Evolutionary conservation across 2,797 vertebrate species (phyloP), one percentile per base, ranked within the genome.

Genomic region (Melanotaenia trifasciata): DNA sequence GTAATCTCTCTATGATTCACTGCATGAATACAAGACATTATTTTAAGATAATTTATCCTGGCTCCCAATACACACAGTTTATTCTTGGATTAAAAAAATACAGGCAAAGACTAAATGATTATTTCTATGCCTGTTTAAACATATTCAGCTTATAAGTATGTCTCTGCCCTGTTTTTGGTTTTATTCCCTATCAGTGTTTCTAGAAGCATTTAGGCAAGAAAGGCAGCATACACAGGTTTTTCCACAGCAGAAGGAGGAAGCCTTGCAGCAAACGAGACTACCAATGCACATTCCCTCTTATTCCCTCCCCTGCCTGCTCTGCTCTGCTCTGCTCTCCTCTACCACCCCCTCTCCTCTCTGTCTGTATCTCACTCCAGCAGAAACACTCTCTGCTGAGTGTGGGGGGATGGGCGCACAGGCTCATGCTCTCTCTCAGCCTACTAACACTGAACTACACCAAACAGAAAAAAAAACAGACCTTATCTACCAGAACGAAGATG

Each of bases 351-450:
- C 87, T 83, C 75, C 90, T 84, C 92, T 76, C 90, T 89, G 90
- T 90, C 90, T 93, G 90, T 93, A 90, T 93, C 92, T 92, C 90
- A 89, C 91, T 92, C 91, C 90, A 81, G 93, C 93, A 94, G 94
- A 93, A 93, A 91, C 93, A 89, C 93, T 94, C 88, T 94, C 91
- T 91, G 86, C 91, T 91, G 89, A 79, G 87, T 84, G 88, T 94
- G 95, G 95, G 95, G 91, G 95, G 94, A 96, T 94, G 95, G 95
- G 88, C 89, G 85, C 87, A 14, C 87, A 86, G 73, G 87, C 90
- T 83, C 77, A 80, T 85, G 77, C 88, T 75, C 89, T 43, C 67
- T 62, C 83, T 78, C 90, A 65, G 76, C 85, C 88, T 71, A 71
- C 85, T 76, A 86, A 91, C 85, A 85, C 80, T 89, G 84, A 91